Evolutionary conservation across 2,888 invertebrate genomes (phyloP), one percentile per base, ranked within the genome.

Genomic region (Leptura quadrifasciata): DNA sequence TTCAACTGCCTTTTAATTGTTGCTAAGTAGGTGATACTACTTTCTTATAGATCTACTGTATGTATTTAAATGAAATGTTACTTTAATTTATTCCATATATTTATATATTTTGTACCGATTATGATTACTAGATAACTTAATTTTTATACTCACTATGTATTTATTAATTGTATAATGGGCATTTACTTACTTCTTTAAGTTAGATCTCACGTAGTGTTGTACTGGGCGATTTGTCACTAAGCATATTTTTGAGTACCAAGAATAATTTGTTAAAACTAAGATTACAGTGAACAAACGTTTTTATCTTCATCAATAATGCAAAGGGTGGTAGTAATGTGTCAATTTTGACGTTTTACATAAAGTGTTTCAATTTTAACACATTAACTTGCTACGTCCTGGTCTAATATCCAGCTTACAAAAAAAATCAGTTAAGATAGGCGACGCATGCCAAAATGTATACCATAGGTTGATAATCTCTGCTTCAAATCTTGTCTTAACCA

Each of bases 1-100:
- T 60, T 67, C 63, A 63, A 69, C 61, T 74, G 74, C 74, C 74
- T 74, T 74, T 67, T 63, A 61, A 61, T 31, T 69, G 52, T 69
- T 69, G 63, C 74, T 39, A 61, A 61, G 68, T 72, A 72, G 61
- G 17, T 47, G 24, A 70, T 60, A 70, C 47, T 63, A 72, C 71
- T 72, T 68, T 39, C 60, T n/a, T 35, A 18, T 27, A 39, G 57
- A 55, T 60, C 60, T 67, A 60, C 24, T 57, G 27, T 68, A 54
- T 63, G 60, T 55, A 67, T 47, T 55, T 65, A 57, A 35, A 58
- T 58, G 17, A 12, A 35, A 21, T 55, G 55, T 27, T n/a, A 52
- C 27, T 69, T 74, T 61, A 27, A 54, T 74, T 54, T 69, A 69
- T 74, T 74, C 74, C 74, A 69, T 18, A 68, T 69, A 31, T 63